Evolutionary conservation across 92 coral and sea anemone species (phyloP), one percentile per base, ranked within the genome.

Genomic region (Heteractis magnifica): DNA sequence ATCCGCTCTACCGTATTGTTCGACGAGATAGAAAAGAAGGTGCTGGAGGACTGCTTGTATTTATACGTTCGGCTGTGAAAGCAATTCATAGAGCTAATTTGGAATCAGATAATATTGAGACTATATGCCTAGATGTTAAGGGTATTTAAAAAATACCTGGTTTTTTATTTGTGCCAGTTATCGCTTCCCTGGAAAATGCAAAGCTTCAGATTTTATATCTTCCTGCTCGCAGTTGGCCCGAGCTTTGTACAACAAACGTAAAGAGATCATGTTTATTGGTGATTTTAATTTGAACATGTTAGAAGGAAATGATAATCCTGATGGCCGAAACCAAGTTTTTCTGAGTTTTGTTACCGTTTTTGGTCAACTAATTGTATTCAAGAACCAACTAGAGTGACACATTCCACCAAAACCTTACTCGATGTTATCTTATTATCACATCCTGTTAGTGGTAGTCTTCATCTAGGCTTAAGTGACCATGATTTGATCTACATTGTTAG

Each of bases 241-340:
- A 53, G 26, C 26, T 26, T 26, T 53, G 59, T 53, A 53, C 13
- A 53, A 19, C 50, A 72, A 72, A 72, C 51, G 76, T 26, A 72
- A 72, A 10, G 76, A 72, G 21, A 72, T 72, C 9, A 72, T 72
- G 76, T 72, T 72, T 78, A 78, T 56, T 56, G 82, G 53, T 10
- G 52, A 72, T 34, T 72, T 72, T 72, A 72, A 72, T 26, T 20
- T 72, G 50, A 72, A 72, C 21, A 5, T 72, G 76, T 44, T 72
- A 10, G 8, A 5, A 20, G 26, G 49, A 10, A 53, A 53, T 53
- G 59, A 7, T 53, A 53, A 53, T 53, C 59, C 59, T 53, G 59
- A 7, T 53, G 59, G 59, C 13, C 59, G 0, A 53, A 53, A 53
- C 13, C 8, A 53, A 53, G 59, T 8, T 1, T 53, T 53, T 8